Conservation (phyloP, 1,140 invertebrate genomes). For the Atta colombica region DNA sequence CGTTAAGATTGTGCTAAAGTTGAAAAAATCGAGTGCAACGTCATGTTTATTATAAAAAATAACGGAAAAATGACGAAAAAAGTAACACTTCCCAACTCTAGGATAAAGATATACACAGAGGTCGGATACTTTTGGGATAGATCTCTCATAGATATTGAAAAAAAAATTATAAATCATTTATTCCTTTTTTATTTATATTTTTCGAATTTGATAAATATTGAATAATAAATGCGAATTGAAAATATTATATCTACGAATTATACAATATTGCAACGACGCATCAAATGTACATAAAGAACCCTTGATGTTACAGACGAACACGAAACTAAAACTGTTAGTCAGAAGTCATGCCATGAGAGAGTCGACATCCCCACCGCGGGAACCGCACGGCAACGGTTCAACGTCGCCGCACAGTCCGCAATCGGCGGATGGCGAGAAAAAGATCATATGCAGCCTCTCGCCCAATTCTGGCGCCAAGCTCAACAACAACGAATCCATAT, state of each 20-base stretch:
- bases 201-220: neutral
- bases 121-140: too few species aligned
- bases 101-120: too few species aligned
- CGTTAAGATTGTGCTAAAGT: too few species aligned
- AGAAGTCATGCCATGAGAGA: slow-evolving; percentile 96
- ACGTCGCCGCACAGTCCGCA: slow-evolving; percentile 82
- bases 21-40: too few species aligned
- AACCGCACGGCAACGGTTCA: slow-evolving; percentile 87
- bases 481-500: slow-evolving; percentile 85
- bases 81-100: too few species aligned
- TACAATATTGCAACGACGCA: neutral
- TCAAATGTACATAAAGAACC: neutral
- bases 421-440: slow-evolving; percentile 78
- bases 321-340: slow-evolving; percentile 94
- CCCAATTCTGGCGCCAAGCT: slow-evolving; percentile 78
- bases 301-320: slow-evolving; percentile 86
- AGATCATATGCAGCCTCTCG: slow-evolving; percentile 76
- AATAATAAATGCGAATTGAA: slow-evolving; percentile 14
- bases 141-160: neutral
- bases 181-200: neutral
- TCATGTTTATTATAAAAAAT: too few species aligned
- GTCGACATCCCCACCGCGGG: slow-evolving; percentile 93
- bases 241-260: slow-evolving; percentile 1
- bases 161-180: neutral
- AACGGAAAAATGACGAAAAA: too few species aligned